phyloP scores from a whole-genome alignment of 2,113 vertebrate species.

The Nyctereutes procyonoides region DNA sequence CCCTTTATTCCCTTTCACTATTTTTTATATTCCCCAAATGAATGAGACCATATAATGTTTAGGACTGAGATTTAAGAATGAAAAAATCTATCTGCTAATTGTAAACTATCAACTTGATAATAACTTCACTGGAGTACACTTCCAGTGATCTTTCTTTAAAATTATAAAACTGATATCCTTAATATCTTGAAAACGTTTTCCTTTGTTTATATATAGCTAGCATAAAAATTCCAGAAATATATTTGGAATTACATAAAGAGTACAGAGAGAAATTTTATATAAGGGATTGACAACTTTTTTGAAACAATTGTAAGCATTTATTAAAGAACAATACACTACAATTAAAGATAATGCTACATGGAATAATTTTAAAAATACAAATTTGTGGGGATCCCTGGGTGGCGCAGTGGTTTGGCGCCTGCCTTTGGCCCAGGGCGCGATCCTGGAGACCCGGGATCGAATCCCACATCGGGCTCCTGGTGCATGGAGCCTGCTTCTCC shows the following conservation, averaged over 20 bases:
- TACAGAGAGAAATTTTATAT: neutral
- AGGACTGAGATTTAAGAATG: constrained; percentile 38
- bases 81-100: constrained; percentile 50
- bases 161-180: neutral
- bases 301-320: constrained; percentile 17
- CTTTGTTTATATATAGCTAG: constrained; percentile 32
- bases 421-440: no score
- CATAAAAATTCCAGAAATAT: constrained; percentile 49
- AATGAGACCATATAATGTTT: no score
- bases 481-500: no score
- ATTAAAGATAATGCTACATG: neutral
- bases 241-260: neutral
- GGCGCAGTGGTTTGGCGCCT: no score
- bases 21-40: no score
- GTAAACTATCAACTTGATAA: constrained; percentile 9
- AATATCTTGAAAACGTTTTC: neutral
- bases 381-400: no score
- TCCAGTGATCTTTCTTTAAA: constrained; percentile 28
- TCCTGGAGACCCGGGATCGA: no score
- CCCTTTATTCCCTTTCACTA: no score
- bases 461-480: no score
- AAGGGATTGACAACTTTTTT: constrained; percentile 15
- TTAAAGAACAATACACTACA: neutral
- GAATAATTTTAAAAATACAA: neutral
- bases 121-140: constrained; percentile 21